A percentile compares a stretch with the other conserved stretches of the same genome.
phyloP scores from a whole-genome alignment of 2,113 vertebrate genomes.

The Physeter macrocephalus region DNA sequence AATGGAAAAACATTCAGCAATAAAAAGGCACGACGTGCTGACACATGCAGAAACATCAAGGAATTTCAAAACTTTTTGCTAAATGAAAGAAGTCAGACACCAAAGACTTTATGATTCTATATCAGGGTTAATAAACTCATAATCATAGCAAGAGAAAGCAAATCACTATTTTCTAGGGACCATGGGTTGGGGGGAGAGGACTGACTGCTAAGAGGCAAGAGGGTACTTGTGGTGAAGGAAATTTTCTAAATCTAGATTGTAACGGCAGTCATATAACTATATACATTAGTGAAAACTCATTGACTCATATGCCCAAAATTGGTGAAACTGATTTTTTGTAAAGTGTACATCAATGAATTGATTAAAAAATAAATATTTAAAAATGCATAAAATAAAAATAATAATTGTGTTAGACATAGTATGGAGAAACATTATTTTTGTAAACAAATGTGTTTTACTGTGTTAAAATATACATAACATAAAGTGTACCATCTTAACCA shows the following conservation, averaged over 20 bases:
- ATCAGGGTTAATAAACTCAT: not conserved
- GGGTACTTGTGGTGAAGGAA: not conserved
- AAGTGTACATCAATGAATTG: not conserved
- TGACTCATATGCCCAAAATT: not conserved
- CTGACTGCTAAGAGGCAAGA: not conserved
- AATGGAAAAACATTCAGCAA: not conserved
- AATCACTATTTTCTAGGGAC: not conserved
- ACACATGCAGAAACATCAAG: not conserved
- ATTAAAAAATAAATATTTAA: not conserved
- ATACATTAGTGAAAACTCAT: not conserved
- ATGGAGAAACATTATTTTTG: not conserved
- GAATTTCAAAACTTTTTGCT: not conserved
- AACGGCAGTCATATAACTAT: not conserved
- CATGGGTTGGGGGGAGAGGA: not conserved
- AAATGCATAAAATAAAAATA: not conserved
- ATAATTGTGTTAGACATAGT: not conserved
- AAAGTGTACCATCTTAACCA: too few species aligned
- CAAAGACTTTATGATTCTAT: not conserved
- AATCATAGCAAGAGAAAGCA: not conserved
- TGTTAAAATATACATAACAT: too few species aligned
- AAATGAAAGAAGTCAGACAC: not conserved
- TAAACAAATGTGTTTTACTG: too few species aligned
- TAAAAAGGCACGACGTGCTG: not conserved
- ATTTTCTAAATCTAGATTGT: not conserved
- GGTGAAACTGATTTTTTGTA: not conserved